Conservation (phyloP, 2,113 vertebrate species). For the Melozone crissalis region DNA sequence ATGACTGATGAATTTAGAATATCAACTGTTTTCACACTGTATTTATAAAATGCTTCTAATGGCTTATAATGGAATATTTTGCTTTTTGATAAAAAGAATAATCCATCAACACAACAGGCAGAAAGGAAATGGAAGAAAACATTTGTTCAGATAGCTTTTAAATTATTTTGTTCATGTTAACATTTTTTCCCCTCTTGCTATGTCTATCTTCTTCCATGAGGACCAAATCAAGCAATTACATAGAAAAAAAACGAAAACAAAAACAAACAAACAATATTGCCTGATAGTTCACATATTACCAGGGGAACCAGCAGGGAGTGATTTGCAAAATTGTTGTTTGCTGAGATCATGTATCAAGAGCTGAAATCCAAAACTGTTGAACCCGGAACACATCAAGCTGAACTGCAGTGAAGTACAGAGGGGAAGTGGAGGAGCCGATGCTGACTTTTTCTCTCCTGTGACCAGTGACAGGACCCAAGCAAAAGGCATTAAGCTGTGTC, state of each 20-base stretch:
- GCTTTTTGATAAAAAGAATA: slow-evolving; percentile 26
- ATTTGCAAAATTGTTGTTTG: neutral
- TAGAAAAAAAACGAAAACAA: neutral
- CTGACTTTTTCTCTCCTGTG: neutral
- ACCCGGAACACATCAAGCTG: neutral
- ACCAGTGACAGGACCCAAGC: neutral
- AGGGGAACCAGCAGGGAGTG: neutral
- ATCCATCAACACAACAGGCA: neutral
- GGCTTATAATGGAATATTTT: slow-evolving; percentile 28
- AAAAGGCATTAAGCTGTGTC: neutral
- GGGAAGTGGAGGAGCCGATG: neutral
- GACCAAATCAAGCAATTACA: neutral
- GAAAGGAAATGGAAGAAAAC: slow-evolving; percentile 7
- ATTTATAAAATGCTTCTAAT: slow-evolving; percentile 49
- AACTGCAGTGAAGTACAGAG: neutral
- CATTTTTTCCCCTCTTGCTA: neutral
- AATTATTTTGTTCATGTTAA: neutral
- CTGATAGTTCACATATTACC: neutral
- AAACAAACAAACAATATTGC: neutral
- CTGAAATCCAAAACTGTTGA: neutral
- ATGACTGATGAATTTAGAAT: neutral
- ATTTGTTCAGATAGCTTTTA: slow-evolving; percentile 38
- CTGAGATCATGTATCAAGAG: neutral
- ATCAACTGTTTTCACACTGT: slow-evolving; percentile 12
- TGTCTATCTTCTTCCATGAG: neutral